Evolutionary conservation across 2,113 vertebrate species (phyloP).

Genomic region (Oryctolagus cuniculus): mOryCun1.1 NC_091441.1:30814501-30815000

Average conservation of each 20-base stretch:
- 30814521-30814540: not conserved
- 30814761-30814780: not conserved
- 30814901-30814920: too few species aligned
- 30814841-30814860: too few species aligned
- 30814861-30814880: too few species aligned
- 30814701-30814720: slow-evolving; percentile 25
- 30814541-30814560: slow-evolving; percentile 2
- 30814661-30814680: not conserved
- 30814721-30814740: slow-evolving; percentile 9
- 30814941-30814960: too few species aligned
- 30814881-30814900: too few species aligned
- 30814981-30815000: too few species aligned
- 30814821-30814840: too few species aligned
- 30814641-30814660: not conserved
- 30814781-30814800: not conserved
- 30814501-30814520: not conserved
- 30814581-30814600: not conserved
- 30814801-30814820: too few species aligned
- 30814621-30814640: not conserved
- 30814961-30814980: too few species aligned
- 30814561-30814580: not conserved
- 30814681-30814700: not conserved
- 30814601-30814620: not conserved
- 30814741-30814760: not conserved
- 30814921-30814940: too few species aligned